phyloP scores from a whole-genome alignment of 2,797 vertebrate species.

The Sternotherus odoratus region DNA sequence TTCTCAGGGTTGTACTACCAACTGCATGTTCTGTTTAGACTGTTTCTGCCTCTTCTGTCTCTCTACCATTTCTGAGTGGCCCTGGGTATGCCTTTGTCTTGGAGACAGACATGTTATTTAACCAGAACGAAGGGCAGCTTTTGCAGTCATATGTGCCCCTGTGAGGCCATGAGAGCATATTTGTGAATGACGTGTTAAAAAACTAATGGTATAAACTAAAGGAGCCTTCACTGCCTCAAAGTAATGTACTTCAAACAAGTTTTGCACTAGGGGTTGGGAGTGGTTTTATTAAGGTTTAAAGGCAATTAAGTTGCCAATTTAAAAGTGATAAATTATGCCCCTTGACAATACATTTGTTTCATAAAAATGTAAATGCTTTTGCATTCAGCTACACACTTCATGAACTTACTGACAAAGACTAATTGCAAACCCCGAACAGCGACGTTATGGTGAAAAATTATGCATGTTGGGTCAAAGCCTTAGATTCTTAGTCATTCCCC shows the following conservation, averaged over 20 bases:
- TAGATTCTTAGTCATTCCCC: not conserved
- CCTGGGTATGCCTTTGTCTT: too few relatives aligned
- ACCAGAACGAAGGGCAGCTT: not conserved
- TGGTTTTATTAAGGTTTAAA: not conserved
- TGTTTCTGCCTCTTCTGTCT: too few relatives aligned
- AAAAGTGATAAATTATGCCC: not conserved
- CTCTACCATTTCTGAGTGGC: too few relatives aligned
- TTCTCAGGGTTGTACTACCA: too few relatives aligned
- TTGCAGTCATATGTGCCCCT: not conserved
- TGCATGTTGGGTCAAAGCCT: not conserved
- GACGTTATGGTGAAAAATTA: not conserved
- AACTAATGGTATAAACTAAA: too few relatives aligned
- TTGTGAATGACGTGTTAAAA: not conserved
- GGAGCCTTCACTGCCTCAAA: not conserved
- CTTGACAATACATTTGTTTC: not conserved
- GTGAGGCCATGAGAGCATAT: not conserved
- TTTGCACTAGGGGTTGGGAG: not conserved
- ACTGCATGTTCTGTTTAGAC: too few relatives aligned
- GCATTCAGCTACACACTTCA: not conserved
- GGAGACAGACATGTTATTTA: too few relatives aligned
- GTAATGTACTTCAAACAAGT: not conserved
- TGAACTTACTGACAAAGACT: too few relatives aligned
- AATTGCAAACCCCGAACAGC: not conserved
- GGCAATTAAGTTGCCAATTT: not conserved
- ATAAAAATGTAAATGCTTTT: not conserved